phyloP scores from a whole-genome alignment of 2,888 invertebrate species.

The Stenichneumon culpator region DNA sequence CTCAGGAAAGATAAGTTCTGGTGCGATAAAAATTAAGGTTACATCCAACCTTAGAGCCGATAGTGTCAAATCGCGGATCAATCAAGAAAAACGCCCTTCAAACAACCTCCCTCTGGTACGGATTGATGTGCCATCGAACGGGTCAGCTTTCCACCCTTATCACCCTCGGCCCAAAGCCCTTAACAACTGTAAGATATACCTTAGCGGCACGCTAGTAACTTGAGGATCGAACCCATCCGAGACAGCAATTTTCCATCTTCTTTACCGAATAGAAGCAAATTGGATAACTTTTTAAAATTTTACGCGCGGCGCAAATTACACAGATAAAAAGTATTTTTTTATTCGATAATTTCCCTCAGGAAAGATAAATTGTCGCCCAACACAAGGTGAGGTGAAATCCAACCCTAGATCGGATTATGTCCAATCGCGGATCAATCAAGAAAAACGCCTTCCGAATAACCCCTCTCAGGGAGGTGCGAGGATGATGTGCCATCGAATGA shows the following conservation, averaged over 20 bases:
- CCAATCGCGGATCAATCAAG: slow-evolving; percentile 8
- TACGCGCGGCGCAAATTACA: too few relatives aligned
- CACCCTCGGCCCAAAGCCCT: slow-evolving; percentile 46
- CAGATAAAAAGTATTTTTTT: too few relatives aligned
- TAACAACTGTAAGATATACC: slow-evolving; percentile 35
- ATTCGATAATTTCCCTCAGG: too few relatives aligned
- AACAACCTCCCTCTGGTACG: slow-evolving; percentile 20
- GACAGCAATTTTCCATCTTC: slow-evolving; percentile 57
- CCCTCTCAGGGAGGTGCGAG: neutral
- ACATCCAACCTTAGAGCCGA: neutral
- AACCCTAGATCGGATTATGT: neutral
- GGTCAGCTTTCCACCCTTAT: slow-evolving; percentile 34
- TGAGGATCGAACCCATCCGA: slow-evolving; percentile 53
- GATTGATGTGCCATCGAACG: too few relatives aligned
- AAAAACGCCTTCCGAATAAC: slow-evolving; percentile 19
- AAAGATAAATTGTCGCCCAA: too few relatives aligned
- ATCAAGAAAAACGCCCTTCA: slow-evolving; percentile 11
- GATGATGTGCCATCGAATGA: slow-evolving; percentile 37
- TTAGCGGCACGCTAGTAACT: slow-evolving; percentile 33
- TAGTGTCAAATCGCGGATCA: slow-evolving; percentile 12
- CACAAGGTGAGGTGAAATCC: neutral
- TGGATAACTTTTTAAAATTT: too few relatives aligned
- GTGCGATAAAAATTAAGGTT: neutral
- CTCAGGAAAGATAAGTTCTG: neutral
- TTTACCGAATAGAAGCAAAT: too few relatives aligned